These are phyloP conservation scores for Myopa tessellatipennis DNA, from an alignment of 2,888 invertebrate species.

Conservation along the genomic window DNA sequence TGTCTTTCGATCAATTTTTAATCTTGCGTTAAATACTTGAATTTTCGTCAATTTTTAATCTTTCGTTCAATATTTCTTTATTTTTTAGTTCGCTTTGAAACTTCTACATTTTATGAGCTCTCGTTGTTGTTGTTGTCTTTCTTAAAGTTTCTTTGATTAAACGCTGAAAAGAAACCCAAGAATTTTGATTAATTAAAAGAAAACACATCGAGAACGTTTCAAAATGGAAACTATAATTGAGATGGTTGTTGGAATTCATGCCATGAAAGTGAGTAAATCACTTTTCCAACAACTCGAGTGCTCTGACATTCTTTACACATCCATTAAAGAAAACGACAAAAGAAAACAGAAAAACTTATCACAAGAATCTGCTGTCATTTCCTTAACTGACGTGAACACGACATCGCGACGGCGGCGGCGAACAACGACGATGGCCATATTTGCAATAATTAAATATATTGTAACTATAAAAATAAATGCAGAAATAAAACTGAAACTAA, in stretches of 20 bases:
- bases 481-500: background rate
- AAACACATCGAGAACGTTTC: background rate
- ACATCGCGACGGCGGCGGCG: slow-evolving; percentile 47
- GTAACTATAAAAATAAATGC: background rate
- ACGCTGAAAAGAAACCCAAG: too few relatives aligned
- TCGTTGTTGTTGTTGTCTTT: too few relatives aligned
- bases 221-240: background rate
- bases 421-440: slow-evolving; percentile 49
- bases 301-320: background rate
- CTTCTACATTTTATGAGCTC: too few relatives aligned
- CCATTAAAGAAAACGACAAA: too few relatives aligned
- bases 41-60: too few relatives aligned
- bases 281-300: background rate
- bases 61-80: too few relatives aligned
- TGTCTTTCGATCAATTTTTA: too few relatives aligned
- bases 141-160: too few relatives aligned
- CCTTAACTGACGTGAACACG: slow-evolving; percentile 57
- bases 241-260: background rate
- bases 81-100: too few relatives aligned
- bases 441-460: slow-evolving; percentile 24
- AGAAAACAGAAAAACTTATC: background rate
- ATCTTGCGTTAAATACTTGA: too few relatives aligned
- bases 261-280: background rate
- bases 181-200: too few relatives aligned
- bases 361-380: slow-evolving; percentile 22